Conservation (phyloP, 2,113 vertebrate genomes). For the Bucco capensis region DNA sequence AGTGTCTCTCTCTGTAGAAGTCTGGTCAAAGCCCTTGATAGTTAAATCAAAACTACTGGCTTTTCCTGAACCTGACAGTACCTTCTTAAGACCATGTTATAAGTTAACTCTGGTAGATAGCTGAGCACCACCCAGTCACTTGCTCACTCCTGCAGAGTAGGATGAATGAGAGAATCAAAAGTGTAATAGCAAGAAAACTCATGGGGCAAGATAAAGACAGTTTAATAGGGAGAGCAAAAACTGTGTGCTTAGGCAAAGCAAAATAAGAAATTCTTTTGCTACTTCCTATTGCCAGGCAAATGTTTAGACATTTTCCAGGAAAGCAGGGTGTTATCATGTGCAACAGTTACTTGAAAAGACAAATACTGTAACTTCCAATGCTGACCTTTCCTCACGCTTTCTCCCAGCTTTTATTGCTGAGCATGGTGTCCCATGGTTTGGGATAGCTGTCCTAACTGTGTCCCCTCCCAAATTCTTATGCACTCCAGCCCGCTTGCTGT, state of each 20-base stretch:
- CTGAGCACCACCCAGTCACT: rapidly evolving
- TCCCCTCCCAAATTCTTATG: too few relatives aligned
- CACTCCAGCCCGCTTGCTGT: too few relatives aligned
- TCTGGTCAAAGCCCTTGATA: background rate
- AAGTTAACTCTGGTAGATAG: too few relatives aligned
- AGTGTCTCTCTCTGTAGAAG: background rate
- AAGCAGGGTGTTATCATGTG: background rate
- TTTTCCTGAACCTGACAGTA: background rate
- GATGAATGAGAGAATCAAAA: background rate
- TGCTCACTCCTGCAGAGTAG: rapidly evolving
- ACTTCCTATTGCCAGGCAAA: background rate
- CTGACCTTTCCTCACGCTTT: too few relatives aligned
- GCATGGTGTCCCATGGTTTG: too few relatives aligned
- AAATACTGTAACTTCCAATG: too few relatives aligned
- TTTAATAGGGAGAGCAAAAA: background rate
- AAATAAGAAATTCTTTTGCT: background rate
- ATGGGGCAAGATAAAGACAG: background rate
- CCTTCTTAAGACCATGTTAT: background rate
- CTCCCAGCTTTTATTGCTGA: too few relatives aligned
- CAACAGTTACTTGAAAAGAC: too few relatives aligned
- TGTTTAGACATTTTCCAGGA: background rate
- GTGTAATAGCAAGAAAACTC: background rate
- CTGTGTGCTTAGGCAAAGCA: background rate
- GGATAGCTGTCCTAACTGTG: too few relatives aligned
- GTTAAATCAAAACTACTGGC: background rate